These are phyloP conservation scores for cat (Felis catus) DNA, from an alignment of 2,113 vertebrate species.

Conservation along the genomic window F.catus_Fca126_mat1.0 CM031412.1:175455501-175456000, in stretches of 20 bases:
- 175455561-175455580: neutral
- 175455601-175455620: neutral
- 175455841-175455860: too few species aligned
- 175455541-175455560: neutral
- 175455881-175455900: too few species aligned
- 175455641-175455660: neutral
- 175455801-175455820: too few species aligned
- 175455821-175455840: too few species aligned
- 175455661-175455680: neutral
- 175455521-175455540: neutral
- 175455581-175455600: neutral
- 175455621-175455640: neutral
- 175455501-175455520: neutral
- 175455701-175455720: neutral
- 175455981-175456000: neutral
- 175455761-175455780: too few species aligned
- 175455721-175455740: neutral
- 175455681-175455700: neutral
- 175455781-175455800: too few species aligned
- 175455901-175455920: too few species aligned
- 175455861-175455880: too few species aligned
- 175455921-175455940: too few species aligned
- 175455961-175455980: neutral
- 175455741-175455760: too few species aligned
- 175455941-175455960: neutral